These are phyloP conservation scores for Chloropsis cyanopogon DNA, from an alignment of 2,113 vertebrate genomes.

Conservation along the genomic window DNA sequence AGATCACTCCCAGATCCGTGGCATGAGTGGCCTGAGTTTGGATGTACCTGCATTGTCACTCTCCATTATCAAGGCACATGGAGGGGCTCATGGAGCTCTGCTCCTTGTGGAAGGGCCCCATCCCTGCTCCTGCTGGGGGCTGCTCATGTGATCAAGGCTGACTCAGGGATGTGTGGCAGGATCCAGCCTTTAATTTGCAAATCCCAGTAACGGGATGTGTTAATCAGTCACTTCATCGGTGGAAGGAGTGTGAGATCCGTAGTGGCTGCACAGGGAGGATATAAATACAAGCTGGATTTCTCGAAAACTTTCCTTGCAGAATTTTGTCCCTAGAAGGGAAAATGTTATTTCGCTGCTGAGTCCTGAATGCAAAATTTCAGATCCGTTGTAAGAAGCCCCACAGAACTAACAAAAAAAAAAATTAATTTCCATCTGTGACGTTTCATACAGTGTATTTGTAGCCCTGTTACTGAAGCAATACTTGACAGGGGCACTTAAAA, in stretches of 20 bases:
- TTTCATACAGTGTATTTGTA: slow-evolving; percentile 39
- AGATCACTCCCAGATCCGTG: neutral
- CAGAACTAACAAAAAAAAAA: slow-evolving; percentile 39
- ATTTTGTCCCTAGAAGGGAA: slow-evolving; percentile 65
- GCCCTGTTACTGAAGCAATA: slow-evolving; percentile 2
- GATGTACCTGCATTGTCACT: neutral
- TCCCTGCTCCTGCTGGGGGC: slow-evolving; percentile 16
- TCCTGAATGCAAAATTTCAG: slow-evolving; percentile 25
- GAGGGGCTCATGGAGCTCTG: slow-evolving; percentile 10
- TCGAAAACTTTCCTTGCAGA: slow-evolving; percentile 42
- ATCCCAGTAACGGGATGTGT: slow-evolving; percentile 63
- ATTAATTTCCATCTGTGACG: slow-evolving; percentile 35
- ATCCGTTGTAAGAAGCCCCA: neutral
- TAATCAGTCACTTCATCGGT: slow-evolving; percentile 63
- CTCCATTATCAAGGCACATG: neutral
- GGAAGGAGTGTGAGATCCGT: slow-evolving; percentile 41
- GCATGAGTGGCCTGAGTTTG: neutral
- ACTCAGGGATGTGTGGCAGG: slow-evolving; percentile 23
- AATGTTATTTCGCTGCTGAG: neutral
- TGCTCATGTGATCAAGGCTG: slow-evolving; percentile 21
- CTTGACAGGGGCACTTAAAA: slow-evolving; percentile 34
- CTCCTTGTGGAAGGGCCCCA: slow-evolving; percentile 21
- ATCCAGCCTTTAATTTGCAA: slow-evolving; percentile 65
- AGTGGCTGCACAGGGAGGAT: slow-evolving; percentile 52
- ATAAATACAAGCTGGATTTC: slow-evolving; percentile 63